Evolutionary conservation across 2,888 invertebrate genomes (phyloP).

Genomic region (Lottia scabra): DNA sequence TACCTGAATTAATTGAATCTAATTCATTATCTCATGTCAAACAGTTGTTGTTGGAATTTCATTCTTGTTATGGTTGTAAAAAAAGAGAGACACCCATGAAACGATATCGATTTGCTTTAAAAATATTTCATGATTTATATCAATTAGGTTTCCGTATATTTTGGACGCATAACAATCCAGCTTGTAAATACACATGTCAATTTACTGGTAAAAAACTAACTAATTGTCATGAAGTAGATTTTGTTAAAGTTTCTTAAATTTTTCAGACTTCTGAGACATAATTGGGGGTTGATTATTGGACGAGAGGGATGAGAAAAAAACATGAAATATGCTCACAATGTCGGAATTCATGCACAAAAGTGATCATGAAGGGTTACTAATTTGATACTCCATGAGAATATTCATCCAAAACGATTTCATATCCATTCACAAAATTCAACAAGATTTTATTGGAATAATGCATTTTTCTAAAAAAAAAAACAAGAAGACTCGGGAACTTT

Average conservation of each 20-base stretch:
- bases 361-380: no score
- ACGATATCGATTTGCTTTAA: slow-evolving; percentile 44
- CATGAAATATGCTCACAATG: no score
- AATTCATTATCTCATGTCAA: slow-evolving; percentile 36
- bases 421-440: no score
- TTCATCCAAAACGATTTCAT: no score
- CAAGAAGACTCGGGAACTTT: no score
- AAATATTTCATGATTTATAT: slow-evolving; percentile 44
- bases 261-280: no score
- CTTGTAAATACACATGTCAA: slow-evolving; percentile 47
- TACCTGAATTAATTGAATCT: slow-evolving; percentile 41
- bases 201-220: slow-evolving; percentile 39
- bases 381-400: no score
- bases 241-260: slow-evolving; percentile 1
- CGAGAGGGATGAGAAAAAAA: no score
- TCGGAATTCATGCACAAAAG: no score
- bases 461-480: no score
- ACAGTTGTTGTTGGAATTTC: slow-evolving; percentile 52
- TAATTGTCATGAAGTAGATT: slow-evolving; percentile 45
- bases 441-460: no score
- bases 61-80: slow-evolving; percentile 40
- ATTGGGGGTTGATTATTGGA: no score
- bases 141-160: slow-evolving; percentile 48
- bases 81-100: slow-evolving; percentile 39
- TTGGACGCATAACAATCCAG: slow-evolving; percentile 48